Base-by-base conservation (phyloP, 2,113 vertebrate genomes). In the Boulengeromyrus knoepffleri region DNA sequence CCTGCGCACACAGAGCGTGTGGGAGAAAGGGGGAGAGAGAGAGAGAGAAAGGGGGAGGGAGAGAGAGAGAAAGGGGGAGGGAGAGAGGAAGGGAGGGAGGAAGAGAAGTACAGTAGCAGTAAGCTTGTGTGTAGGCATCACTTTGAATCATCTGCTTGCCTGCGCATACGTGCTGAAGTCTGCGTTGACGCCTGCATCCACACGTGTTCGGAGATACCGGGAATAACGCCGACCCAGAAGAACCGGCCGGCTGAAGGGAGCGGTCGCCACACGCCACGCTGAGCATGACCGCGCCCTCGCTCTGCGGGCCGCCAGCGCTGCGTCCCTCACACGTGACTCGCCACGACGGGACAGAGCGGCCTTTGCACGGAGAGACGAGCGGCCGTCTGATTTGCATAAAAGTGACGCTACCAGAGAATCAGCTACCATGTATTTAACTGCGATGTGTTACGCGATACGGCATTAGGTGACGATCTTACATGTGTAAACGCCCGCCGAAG, bases 1-100 rank as follows among this genome's bases (percentile, higher is more conserved):
- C 93, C 92, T 85, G 49, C 47, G 49, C 52, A 90, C 90, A 88
- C 39, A 24, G 83, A 93, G 92, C 94, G 94, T 91, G 90, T 93
- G 94, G 91, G 92, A 89, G 89, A 91, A 91, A 74, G 13, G 15
- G 74, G 46, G 70, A 21, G 39, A 31, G 36, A 36, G 36, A 36
- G 88, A 74, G 42, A n/a, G 58, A 74, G 88, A n/a, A n/a, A n/a
- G n/a, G n/a, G n/a, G n/a, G n/a, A n/a, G n/a, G n/a, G n/a, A 31
- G 27, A 31, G 31, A 31, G 31, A 31, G 31, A 31, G 31, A 89
- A 85, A 88, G 42, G 39, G 31, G 46, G 47, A 90, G 85, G 56
- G 62, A 13, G 15, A 88, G 80, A 53, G 36, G 36, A 88, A 50
- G 91, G 45, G 45, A 27, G 15, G 27, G 19, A 45, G 36, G 90